A percentile compares a stretch with the other conserved stretches of the same genome.
Evolutionary conservation across 2,797 vertebrate species (phyloP).

Genomic region (Lagocephalus sceleratus): DNA sequence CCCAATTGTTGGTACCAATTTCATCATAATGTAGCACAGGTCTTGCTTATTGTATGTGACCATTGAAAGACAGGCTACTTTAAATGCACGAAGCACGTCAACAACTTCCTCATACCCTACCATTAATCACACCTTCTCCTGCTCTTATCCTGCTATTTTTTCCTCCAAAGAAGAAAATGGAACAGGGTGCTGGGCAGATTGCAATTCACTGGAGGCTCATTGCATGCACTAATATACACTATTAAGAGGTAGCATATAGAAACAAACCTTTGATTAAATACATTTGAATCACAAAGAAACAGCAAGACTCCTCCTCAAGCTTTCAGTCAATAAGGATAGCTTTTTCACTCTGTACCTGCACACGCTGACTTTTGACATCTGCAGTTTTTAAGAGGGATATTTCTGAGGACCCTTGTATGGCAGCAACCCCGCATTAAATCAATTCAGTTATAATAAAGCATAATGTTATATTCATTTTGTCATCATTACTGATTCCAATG

Average conservation of each 20-base stretch:
- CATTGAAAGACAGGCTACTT: conserved; percentile 57
- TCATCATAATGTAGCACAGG: conserved; percentile 36
- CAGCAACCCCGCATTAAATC: conserved; percentile 75
- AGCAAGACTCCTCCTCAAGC: conserved; percentile 75
- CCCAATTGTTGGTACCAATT: conserved; percentile 59
- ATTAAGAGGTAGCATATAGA: conserved; percentile 80
- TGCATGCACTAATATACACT: conserved; percentile 81
- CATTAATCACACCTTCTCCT: conserved; percentile 70
- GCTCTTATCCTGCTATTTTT: conserved; percentile 74
- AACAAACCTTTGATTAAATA: conserved; percentile 86
- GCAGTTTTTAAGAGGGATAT: conserved; percentile 67
- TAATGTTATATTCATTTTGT: conserved; percentile 78
- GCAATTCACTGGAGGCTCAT: conserved; percentile 73
- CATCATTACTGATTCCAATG: conserved; percentile 71
- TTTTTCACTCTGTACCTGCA: conserved; percentile 70
- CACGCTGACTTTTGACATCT: conserved; percentile 75
- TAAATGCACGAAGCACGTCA: conserved; percentile 70
- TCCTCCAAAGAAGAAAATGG: conserved; percentile 62
- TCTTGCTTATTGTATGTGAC: conserved; percentile 57
- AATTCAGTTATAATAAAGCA: conserved; percentile 72
- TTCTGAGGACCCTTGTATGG: conserved; percentile 68
- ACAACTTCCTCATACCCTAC: conserved; percentile 71
- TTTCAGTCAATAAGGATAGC: conserved; percentile 73
- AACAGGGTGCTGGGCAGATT: conserved; percentile 61
- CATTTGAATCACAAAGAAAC: conserved; percentile 85